A percentile compares a stretch with the other conserved stretches of the same genome.
Conservation (phyloP, 2,113 vertebrate genomes). For the Todiramphus chloris region DNA sequence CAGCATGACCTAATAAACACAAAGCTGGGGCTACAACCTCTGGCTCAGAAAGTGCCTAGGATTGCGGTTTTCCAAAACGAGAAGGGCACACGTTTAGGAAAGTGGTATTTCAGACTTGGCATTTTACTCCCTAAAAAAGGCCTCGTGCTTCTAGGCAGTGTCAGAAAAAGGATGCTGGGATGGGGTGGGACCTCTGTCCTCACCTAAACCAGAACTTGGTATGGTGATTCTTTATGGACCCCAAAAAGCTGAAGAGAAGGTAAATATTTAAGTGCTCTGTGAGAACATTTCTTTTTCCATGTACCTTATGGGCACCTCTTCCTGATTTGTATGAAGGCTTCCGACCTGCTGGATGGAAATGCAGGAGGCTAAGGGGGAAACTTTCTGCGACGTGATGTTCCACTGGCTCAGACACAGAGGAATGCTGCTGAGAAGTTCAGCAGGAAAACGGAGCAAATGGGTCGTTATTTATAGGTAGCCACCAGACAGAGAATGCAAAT, state of each 20-base stretch:
- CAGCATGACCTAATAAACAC: conserved; percentile 5
- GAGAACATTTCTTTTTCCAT: background rate
- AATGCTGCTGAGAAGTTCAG: background rate
- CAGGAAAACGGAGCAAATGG: background rate
- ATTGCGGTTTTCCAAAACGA: background rate
- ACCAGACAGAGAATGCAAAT: background rate
- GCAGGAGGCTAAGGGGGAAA: background rate
- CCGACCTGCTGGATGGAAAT: background rate
- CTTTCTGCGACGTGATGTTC: background rate
- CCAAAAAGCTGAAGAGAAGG: background rate
- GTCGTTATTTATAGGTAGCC: background rate
- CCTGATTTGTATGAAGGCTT: background rate
- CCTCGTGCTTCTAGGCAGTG: background rate
- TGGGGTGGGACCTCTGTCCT: background rate
- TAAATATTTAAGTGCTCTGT: background rate
- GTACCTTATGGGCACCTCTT: background rate
- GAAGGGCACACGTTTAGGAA: background rate
- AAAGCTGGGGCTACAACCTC: background rate
- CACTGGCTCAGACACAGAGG: background rate
- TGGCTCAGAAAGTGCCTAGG: background rate
- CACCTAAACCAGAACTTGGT: background rate
- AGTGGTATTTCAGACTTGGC: background rate
- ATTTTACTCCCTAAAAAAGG: background rate
- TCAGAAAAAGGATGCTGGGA: background rate
- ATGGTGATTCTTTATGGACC: background rate